phyloP scores from a whole-genome alignment of 2,888 invertebrate species.

The Choreutis nemorana region DNA sequence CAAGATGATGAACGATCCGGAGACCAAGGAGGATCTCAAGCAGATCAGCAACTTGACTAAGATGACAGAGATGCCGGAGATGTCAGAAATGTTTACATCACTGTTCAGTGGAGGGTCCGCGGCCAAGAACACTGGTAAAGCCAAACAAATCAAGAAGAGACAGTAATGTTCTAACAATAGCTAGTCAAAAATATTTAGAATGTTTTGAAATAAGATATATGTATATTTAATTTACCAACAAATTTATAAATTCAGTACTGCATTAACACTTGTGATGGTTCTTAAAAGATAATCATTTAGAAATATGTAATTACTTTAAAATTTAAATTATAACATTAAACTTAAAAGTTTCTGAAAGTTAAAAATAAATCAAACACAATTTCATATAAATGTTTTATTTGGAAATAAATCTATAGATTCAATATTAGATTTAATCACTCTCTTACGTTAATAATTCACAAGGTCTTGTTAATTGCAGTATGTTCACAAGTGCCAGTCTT shows the following conservation, averaged over 20 bases:
- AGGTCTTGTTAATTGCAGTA: too few relatives aligned
- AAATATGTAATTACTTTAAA: too few relatives aligned
- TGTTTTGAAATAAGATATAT: constrained; percentile 1
- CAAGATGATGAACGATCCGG: constrained; percentile 97
- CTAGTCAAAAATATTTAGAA: background rate
- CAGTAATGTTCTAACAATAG: constrained; percentile 34
- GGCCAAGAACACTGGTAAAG: constrained; percentile 45
- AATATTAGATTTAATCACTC: constrained; percentile 31
- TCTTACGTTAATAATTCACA: too few relatives aligned
- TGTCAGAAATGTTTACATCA: constrained; percentile 93
- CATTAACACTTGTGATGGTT: too few relatives aligned
- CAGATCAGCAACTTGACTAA: constrained; percentile 83
- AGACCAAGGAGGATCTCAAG: constrained; percentile 95
- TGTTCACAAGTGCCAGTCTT: too few relatives aligned
- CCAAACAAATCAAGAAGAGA: constrained; percentile 56
- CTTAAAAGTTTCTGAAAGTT: constrained; percentile 4
- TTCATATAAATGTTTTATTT: constrained; percentile 36
- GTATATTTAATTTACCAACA: constrained; percentile 1
- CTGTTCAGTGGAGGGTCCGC: constrained; percentile 79
- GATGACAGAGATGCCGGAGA: constrained; percentile 91
- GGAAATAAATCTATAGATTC: constrained; percentile 47
- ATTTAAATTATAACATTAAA: too few relatives aligned
- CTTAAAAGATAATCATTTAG: too few relatives aligned
- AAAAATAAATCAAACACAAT: constrained; percentile 9
- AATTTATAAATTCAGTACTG: too few relatives aligned